A percentile compares a stretch with the other conserved stretches of the same genome.
These are phyloP conservation scores for Phoebastria nigripes DNA, from an alignment of 2,797 vertebrate species.

Conservation along the genomic window DNA sequence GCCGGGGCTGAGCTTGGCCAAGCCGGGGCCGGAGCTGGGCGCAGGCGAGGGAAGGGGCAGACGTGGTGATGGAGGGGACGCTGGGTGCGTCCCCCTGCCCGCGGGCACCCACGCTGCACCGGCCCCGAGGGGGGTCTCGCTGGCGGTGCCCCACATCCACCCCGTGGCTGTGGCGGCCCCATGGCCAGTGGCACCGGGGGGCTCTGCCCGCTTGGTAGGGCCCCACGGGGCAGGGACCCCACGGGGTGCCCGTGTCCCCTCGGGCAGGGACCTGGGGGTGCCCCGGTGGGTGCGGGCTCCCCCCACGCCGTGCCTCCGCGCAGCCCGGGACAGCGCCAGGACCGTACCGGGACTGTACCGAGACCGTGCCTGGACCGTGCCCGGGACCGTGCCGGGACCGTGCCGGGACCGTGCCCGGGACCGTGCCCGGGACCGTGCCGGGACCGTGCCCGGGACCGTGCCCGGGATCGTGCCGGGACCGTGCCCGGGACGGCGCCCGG, in stretches of 20 bases:
- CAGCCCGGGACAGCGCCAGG: background rate
- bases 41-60: background rate
- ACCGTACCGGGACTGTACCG: background rate
- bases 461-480: too few species aligned
- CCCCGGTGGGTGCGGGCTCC: background rate
- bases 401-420: background rate
- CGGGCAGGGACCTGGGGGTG: too few species aligned
- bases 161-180: background rate
- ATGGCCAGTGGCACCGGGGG: background rate
- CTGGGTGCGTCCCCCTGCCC: background rate
- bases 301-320: accelerated
- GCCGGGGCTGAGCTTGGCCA: background rate
- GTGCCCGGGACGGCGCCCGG: background rate
- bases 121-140: background rate
- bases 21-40: accelerated
- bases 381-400: background rate
- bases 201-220: background rate
- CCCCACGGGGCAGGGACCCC: background rate
- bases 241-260: background rate
- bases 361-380: background rate
- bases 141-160: background rate
- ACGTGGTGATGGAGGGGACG: background rate
- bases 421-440: background rate
- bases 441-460: background rate
- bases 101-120: accelerated